Evolutionary conservation across 2,797 vertebrate genomes (phyloP).

Genomic region (Phrynocephalus vlangalii): DNA sequence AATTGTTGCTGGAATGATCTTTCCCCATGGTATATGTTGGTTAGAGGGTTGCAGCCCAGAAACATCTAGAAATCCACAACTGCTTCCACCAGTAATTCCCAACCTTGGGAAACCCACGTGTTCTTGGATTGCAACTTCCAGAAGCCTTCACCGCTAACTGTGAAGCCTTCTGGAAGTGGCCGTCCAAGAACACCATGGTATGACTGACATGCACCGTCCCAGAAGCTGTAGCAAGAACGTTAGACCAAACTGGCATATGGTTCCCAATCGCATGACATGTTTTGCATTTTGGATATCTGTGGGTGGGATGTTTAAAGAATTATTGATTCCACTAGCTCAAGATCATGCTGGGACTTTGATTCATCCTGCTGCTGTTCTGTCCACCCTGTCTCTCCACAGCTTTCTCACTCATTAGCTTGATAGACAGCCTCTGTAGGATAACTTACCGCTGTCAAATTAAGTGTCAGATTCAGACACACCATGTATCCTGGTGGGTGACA

Average conservation of each 20-base stretch:
- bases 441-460: background rate
- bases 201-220: background rate
- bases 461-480: slow-evolving; percentile 11
- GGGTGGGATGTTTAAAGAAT: background rate
- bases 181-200: too few species aligned
- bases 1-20: background rate
- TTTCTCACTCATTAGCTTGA: background rate
- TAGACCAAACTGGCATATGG: background rate
- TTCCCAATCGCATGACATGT: too few species aligned
- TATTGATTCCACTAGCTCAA: background rate
- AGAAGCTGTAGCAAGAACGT: background rate
- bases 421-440: background rate
- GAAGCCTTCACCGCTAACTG: too few species aligned
- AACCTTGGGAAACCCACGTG: too few species aligned
- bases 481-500: background rate
- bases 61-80: too few species aligned
- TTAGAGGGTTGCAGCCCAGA: too few species aligned
- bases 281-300: background rate
- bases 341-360: background rate
- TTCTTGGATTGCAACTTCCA: too few species aligned
- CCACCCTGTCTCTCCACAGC: background rate
- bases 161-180: too few species aligned
- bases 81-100: too few species aligned
- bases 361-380: background rate
- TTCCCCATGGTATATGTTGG: too few species aligned